These are phyloP conservation scores for Pomacea maculata DNA, from an alignment of 1,140 invertebrate genomes.

Conservation along the genomic window DNA sequence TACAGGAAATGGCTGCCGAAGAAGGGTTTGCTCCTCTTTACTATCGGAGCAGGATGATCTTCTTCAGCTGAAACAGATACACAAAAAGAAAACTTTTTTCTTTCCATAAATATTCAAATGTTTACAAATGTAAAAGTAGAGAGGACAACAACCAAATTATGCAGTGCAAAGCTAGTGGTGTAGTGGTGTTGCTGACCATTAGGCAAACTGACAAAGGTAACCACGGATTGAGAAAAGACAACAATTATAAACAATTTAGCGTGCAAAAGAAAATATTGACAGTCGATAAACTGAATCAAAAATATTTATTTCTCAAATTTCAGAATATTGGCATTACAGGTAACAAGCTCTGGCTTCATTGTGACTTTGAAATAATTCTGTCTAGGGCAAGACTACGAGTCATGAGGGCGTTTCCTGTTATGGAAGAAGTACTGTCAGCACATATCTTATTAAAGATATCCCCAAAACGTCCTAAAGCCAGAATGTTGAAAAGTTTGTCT, in stretches of 20 bases:
- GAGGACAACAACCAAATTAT: neutral
- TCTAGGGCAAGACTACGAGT: no score
- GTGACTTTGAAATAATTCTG: neutral
- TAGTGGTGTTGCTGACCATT: neutral
- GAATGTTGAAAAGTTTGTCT: no score
- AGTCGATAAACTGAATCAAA: neutral
- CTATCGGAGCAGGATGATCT: neutral
- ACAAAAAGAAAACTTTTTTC: no score
- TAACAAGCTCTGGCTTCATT: neutral
- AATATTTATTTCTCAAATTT: neutral
- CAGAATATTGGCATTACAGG: neutral
- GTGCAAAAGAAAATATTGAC: neutral
- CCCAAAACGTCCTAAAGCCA: no score
- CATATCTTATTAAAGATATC: no score
- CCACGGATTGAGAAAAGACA: neutral
- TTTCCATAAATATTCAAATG: no score
- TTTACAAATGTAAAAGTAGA: no score
- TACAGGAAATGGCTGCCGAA: conserved; percentile 21
- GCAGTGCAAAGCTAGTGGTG: neutral
- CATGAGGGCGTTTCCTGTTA: no score
- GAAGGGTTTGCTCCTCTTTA: conserved; percentile 3
- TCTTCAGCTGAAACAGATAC: conserved; percentile 14
- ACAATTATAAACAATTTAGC: neutral
- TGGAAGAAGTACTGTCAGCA: no score
- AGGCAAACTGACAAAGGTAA: neutral